These are phyloP conservation scores for Drosophila rellima DNA, from an alignment of 2,888 invertebrate species.

Conservation along the genomic window DNA sequence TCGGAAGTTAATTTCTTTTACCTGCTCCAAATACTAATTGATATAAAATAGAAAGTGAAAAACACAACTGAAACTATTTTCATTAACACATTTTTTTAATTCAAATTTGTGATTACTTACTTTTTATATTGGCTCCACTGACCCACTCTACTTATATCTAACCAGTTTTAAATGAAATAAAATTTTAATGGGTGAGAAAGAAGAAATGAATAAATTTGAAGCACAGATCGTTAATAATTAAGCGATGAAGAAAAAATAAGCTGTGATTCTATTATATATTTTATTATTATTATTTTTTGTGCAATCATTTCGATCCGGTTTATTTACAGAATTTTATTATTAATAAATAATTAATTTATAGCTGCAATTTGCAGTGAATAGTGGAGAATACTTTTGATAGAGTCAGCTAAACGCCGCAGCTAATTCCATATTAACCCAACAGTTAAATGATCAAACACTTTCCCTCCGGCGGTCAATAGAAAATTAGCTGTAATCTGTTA, in stretches of 20 bases:
- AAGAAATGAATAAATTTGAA: no score
- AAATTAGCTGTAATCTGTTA: slow-evolving; percentile 41
- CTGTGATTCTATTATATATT: not conserved
- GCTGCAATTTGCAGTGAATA: slow-evolving; percentile 1
- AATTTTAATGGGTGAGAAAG: no score
- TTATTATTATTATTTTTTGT: not conserved
- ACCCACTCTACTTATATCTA: no score
- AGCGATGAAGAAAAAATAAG: not conserved
- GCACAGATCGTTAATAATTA: no score
- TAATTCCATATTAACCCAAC: slow-evolving; percentile 52
- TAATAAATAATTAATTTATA: slow-evolving; percentile 10
- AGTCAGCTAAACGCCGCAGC: slow-evolving; percentile 19
- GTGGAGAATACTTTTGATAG: slow-evolving; percentile 1
- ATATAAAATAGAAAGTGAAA: no score
- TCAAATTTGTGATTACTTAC: not conserved
- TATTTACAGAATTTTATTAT: not conserved
- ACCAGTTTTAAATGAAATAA: no score
- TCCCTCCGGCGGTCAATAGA: slow-evolving; percentile 29
- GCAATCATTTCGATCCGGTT: not conserved
- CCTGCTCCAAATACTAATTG: no score
- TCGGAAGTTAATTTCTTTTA: no score
- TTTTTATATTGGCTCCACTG: not conserved
- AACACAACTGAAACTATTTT: no score
- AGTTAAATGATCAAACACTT: slow-evolving; percentile 36
- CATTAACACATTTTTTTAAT: not conserved